Percentiles rank a stretch among this genome's conserved stretches.
phyloP scores from a whole-genome alignment of 2,888 invertebrate species.

The Eremobia ochroleuca region DNA sequence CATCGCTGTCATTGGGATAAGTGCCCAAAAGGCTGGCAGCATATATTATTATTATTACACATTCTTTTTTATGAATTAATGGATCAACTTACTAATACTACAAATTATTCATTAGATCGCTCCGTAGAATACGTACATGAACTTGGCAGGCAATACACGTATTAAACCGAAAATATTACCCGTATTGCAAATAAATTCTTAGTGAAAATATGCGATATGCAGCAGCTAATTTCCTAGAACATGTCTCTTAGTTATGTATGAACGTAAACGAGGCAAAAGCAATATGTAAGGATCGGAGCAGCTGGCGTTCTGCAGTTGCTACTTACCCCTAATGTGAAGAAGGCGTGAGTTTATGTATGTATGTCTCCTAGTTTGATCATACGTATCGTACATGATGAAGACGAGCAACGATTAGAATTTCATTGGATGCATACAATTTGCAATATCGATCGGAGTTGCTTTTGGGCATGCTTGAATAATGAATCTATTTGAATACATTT shows the following conservation, averaged over 20 bases:
- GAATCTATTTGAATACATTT: constrained; percentile 67
- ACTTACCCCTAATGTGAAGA: neutral
- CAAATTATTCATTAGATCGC: neutral
- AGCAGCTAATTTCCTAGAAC: constrained; percentile 1
- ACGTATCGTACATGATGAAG: constrained; percentile 8
- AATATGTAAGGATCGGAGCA: neutral
- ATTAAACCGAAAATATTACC: neutral
- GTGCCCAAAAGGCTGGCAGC: too few species aligned
- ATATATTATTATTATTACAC: too few species aligned
- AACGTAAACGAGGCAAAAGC: too few species aligned
- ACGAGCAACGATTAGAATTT: constrained; percentile 46
- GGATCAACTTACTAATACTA: neutral
- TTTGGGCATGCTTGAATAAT: constrained; percentile 64
- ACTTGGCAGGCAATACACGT: constrained; percentile 12
- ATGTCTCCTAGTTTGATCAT: constrained; percentile 6
- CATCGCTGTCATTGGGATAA: too few species aligned
- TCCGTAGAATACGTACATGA: neutral
- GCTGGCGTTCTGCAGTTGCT: neutral
- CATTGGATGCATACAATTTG: constrained; percentile 58
- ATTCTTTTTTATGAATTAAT: neutral
- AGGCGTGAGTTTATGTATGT: neutral
- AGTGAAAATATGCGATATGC: neutral
- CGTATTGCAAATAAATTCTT: neutral
- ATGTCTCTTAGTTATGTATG: neutral
- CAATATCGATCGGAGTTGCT: constrained; percentile 61